phyloP scores from a whole-genome alignment of 2,888 invertebrate genomes.

The Priocnemis perturbator region DNA sequence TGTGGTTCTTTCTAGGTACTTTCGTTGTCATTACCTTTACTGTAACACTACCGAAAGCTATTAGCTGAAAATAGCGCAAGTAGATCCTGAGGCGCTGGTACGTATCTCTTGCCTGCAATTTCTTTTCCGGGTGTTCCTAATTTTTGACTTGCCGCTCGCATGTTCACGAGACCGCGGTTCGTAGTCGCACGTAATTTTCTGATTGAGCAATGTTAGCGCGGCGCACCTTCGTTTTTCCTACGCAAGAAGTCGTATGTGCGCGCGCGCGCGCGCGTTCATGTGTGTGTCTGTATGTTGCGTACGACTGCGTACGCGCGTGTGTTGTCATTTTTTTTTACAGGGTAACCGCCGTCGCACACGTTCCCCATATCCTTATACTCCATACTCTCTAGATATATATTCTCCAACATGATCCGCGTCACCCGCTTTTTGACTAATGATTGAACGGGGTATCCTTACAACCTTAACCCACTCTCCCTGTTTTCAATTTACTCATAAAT shows the following conservation, averaged over 20 bases:
- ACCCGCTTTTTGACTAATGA: too few relatives aligned
- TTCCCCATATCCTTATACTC: slow-evolving; percentile 52
- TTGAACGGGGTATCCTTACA: too few relatives aligned
- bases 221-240: too few relatives aligned
- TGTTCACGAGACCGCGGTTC: not conserved
- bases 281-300: not conserved
- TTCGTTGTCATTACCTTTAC: slow-evolving; percentile 22
- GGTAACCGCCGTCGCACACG: slow-evolving; percentile 75
- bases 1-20: slow-evolving; percentile 23
- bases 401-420: too few relatives aligned
- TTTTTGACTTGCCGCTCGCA: not conserved
- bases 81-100: slow-evolving; percentile 41
- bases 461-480: too few relatives aligned
- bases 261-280: not conserved
- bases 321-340: slow-evolving; percentile 66
- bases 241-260: not conserved
- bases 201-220: too few relatives aligned
- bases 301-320: slow-evolving; percentile 32
- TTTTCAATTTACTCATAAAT: too few relatives aligned
- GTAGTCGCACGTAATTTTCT: not conserved
- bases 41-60: too few relatives aligned
- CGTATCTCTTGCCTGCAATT: slow-evolving; percentile 37
- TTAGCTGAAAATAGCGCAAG: slow-evolving; percentile 19
- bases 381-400: slow-evolving; percentile 13
- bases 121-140: not conserved